These are phyloP conservation scores for Craterocephalus amniculus DNA, from an alignment of 2,797 vertebrate species.

Conservation along the genomic window DNA sequence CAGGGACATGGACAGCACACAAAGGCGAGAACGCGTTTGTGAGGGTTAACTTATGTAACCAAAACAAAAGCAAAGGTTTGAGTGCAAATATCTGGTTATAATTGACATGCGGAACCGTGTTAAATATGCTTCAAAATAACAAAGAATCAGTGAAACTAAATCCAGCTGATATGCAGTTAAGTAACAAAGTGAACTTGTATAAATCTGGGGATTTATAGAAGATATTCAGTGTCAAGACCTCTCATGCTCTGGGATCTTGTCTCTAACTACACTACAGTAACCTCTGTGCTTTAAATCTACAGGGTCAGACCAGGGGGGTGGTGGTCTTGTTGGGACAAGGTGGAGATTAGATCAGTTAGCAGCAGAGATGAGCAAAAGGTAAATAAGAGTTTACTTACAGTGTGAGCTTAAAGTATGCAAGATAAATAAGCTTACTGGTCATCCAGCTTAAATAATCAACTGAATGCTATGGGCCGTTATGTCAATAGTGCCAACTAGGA, in stretches of 20 bases:
- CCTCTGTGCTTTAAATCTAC: background rate
- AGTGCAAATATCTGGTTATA: constrained; percentile 12
- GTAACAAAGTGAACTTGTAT: constrained; percentile 28
- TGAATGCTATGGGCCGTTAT: constrained; percentile 2
- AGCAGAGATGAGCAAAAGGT: constrained; percentile 1
- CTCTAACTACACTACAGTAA: constrained; percentile 14
- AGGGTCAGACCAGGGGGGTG: background rate
- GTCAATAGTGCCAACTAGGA: background rate
- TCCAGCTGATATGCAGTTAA: background rate
- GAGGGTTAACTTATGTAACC: constrained; percentile 16
- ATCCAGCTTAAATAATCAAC: constrained; percentile 11
- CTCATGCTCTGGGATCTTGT: background rate
- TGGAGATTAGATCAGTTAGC: background rate
- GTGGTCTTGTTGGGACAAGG: background rate
- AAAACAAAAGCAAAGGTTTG: constrained; percentile 1
- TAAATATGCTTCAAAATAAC: constrained; percentile 15
- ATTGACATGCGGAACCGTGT: constrained; percentile 9
- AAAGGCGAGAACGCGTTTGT: background rate
- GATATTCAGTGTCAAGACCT: constrained; percentile 15
- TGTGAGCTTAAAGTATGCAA: background rate
- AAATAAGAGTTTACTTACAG: constrained; percentile 28
- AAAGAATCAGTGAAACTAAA: constrained; percentile 15
- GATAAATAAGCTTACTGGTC: constrained; percentile 9
- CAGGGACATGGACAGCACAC: constrained; percentile 37
- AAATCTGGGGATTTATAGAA: background rate